A percentile compares a stretch with the other conserved stretches of the same genome.
These are phyloP conservation scores for Macrobrachium nipponense DNA, from an alignment of 1,140 invertebrate genomes.

Conservation along the genomic window DNA sequence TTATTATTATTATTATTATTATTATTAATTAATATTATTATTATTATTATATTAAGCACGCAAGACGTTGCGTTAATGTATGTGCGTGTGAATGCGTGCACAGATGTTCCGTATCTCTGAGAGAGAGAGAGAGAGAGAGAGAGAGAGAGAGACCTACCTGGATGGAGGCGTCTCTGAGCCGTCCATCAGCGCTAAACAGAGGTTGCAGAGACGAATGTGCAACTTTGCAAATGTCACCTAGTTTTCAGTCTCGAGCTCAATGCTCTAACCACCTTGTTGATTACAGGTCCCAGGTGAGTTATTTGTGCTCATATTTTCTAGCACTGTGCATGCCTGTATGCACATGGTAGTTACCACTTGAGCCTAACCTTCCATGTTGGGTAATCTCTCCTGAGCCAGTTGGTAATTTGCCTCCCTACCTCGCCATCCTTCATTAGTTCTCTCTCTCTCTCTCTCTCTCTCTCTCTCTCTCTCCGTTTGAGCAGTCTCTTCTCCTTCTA, in stretches of 20 bases:
- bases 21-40: too few species aligned
- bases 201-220: slow-evolving; percentile 44
- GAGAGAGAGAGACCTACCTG: not conserved
- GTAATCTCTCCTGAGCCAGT: too few species aligned
- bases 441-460: not conserved
- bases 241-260: too few species aligned
- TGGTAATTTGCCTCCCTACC: not conserved
- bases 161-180: not conserved
- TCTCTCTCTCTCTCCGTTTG: not conserved
- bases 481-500: slow-evolving; percentile 6
- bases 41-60: too few species aligned
- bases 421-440: not conserved
- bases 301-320: not conserved
- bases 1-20: too few species aligned
- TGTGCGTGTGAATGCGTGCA: too few species aligned
- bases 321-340: too few species aligned
- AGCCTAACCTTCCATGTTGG: too few species aligned
- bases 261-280: too few species aligned
- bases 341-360: too few species aligned
- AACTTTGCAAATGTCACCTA: slow-evolving; percentile 49
- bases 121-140: slow-evolving; percentile 14
- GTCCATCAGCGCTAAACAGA: slow-evolving; percentile 47
- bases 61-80: too few species aligned
- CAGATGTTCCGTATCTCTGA: not conserved
- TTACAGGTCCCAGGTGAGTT: too few species aligned